Percentiles rank a stretch among this genome's conserved stretches.
Conservation (phyloP, 1,140 invertebrate genomes). For the Helicoverpa armigera region DNA sequence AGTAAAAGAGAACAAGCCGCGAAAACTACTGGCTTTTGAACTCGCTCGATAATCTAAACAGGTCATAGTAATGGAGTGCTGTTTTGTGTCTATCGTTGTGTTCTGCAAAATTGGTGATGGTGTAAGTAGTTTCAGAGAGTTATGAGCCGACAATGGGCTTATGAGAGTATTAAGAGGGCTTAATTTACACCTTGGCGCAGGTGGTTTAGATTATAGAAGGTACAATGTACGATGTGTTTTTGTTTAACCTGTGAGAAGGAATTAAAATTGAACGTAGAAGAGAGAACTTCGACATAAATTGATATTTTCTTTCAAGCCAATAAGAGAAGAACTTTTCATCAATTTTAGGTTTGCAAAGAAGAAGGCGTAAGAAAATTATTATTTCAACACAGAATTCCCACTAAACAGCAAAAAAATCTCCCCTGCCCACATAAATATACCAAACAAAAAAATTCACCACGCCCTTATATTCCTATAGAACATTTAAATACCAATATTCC, state of each 20-base stretch:
- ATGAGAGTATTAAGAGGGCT: conserved; percentile 6
- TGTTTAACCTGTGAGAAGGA: not conserved
- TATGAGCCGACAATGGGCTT: conserved; percentile 62
- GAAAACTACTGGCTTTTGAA: conserved; percentile 22
- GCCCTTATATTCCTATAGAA: conserved; percentile 40
- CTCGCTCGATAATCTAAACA: conserved; percentile 45
- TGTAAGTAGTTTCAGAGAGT: conserved; percentile 60
- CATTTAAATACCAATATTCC: conserved; percentile 54
- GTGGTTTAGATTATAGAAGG: not conserved
- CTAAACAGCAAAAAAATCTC: not conserved
- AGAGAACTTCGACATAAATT: too few species aligned
- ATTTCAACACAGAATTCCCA: too few species aligned
- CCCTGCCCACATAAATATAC: conserved; percentile 31
- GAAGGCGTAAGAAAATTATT: not conserved
- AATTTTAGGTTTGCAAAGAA: too few species aligned
- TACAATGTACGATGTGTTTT: not conserved
- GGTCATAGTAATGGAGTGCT: conserved; percentile 55
- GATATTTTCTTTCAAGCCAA: too few species aligned
- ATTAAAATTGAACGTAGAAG: too few species aligned
- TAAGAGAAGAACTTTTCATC: too few species aligned
- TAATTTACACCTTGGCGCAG: not conserved
- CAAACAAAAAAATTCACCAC: conserved; percentile 31
- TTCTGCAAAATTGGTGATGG: conserved; percentile 73
- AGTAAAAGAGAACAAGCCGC: too few species aligned
- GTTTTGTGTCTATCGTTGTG: conserved; percentile 69